Evolutionary conservation across 2,797 vertebrate genomes (phyloP).

Genomic region (Muscicapa striata): DNA sequence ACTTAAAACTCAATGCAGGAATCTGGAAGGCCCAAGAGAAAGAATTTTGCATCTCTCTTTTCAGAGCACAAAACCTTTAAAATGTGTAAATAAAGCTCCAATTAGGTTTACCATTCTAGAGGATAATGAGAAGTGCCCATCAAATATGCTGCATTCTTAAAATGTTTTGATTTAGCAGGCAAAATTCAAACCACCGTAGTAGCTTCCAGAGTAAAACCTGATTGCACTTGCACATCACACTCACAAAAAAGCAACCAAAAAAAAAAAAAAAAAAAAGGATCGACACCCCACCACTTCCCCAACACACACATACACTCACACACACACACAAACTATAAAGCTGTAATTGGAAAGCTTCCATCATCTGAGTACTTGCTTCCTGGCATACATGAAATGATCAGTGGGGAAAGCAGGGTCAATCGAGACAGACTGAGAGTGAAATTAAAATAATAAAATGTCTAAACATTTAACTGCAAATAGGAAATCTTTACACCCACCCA

Average conservation of each 20-base stretch:
- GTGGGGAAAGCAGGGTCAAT: conserved; percentile 80
- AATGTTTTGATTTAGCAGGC: conserved; percentile 71
- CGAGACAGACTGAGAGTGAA: conserved; percentile 80
- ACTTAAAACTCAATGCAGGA: conserved; percentile 73
- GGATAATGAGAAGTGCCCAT: conserved; percentile 68
- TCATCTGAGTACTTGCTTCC: conserved; percentile 77
- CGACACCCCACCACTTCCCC: neutral
- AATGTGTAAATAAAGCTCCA: conserved; percentile 69
- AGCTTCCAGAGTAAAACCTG: conserved; percentile 64
- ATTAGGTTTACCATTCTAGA: conserved; percentile 71
- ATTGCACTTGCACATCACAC: conserved; percentile 72
- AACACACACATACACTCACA: neutral
- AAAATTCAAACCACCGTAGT: conserved; percentile 50
- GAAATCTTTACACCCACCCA: conserved; percentile 83
- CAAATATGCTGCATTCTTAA: conserved; percentile 69
- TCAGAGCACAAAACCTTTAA: conserved; percentile 69
- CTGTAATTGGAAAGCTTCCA: conserved; percentile 78
- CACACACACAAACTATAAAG: conserved; percentile 23
- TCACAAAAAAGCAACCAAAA: conserved; percentile 18
- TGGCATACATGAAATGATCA: conserved; percentile 77
- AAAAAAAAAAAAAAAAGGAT: neutral
- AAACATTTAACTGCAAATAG: conserved; percentile 86
- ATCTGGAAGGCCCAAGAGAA: conserved; percentile 65
- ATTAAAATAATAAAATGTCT: conserved; percentile 87
- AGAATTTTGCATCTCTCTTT: conserved; percentile 59